Conservation (phyloP, 2,113 vertebrate genomes). For the Eira barbara region DNA sequence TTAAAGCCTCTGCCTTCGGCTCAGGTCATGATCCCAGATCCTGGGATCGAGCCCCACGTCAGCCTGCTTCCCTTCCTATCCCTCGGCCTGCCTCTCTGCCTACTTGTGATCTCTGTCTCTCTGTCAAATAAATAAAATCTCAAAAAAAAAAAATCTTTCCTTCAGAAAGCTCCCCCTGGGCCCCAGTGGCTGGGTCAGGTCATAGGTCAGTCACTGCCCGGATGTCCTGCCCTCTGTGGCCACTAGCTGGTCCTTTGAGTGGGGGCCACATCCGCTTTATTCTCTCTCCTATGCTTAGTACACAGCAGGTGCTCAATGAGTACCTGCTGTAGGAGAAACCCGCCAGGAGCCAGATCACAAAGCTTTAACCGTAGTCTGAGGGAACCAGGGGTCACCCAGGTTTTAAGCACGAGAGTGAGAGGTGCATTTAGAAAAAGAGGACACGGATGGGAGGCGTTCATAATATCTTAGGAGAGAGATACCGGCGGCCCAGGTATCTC, state of each 20-base stretch:
- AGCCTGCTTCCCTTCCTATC: too few species aligned
- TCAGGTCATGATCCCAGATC: too few species aligned
- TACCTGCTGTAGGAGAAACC: neutral
- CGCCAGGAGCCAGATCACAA: accelerated
- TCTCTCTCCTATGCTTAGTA: accelerated
- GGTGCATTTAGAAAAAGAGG: neutral
- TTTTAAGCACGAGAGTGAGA: neutral
- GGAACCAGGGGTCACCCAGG: neutral
- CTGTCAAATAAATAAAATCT: too few species aligned
- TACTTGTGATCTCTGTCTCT: too few species aligned
- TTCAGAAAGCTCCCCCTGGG: neutral
- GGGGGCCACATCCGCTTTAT: accelerated
- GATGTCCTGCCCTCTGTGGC: accelerated
- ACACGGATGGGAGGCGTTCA: neutral
- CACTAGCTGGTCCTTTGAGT: neutral
- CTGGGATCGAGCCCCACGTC: too few species aligned
- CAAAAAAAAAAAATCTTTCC: accelerated
- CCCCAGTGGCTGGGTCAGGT: too few species aligned
- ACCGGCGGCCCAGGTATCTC: neutral
- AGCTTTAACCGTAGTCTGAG: neutral
- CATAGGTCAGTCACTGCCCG: neutral
- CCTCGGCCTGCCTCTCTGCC: too few species aligned
- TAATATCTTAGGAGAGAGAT: neutral
- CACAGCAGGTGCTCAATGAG: neutral
- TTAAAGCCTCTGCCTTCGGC: too few species aligned